Evolutionary conservation across 2,113 vertebrate species (phyloP).

Genomic region (Bufo gargarizans): DNA sequence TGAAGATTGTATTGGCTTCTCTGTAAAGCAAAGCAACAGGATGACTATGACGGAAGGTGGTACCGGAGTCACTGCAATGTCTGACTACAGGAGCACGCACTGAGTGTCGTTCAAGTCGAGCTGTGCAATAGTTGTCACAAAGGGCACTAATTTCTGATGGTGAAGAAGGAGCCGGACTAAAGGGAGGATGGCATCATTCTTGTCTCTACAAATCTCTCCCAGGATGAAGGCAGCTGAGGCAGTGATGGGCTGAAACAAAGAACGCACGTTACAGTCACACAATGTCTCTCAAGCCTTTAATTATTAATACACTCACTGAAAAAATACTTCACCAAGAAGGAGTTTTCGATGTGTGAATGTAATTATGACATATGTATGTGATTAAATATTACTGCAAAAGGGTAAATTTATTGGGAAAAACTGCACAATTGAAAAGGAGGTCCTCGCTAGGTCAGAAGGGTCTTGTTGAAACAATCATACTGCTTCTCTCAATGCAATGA

Average conservation of each 20-base stretch:
- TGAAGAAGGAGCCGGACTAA: conserved; percentile 90
- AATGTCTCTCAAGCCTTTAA: not conserved
- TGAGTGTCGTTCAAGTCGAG: conserved; percentile 94
- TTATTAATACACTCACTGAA: not conserved
- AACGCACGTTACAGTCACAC: not conserved
- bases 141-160: conserved; percentile 91
- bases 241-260: conserved; percentile 84
- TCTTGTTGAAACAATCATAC: no score
- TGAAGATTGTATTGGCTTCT: conserved; percentile 96
- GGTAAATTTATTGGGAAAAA: no score
- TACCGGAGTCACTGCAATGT: not conserved
- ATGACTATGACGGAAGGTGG: not conserved
- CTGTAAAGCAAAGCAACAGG: conserved; percentile 68
- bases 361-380: no score
- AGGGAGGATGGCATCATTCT: conserved; percentile 89
- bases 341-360: no score
- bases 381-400: no score
- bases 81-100: conserved; percentile 72
- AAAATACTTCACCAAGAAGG: no score
- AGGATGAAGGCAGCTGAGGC: conserved; percentile 94
- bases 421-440: no score
- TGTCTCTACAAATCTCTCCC: conserved; percentile 91
- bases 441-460: no score
- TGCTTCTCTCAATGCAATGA: no score
- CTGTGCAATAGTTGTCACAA: conserved; percentile 86